Base-by-base conservation (phyloP, 2,888 invertebrate genomes). In the Stegana nigrithorax region DNA sequence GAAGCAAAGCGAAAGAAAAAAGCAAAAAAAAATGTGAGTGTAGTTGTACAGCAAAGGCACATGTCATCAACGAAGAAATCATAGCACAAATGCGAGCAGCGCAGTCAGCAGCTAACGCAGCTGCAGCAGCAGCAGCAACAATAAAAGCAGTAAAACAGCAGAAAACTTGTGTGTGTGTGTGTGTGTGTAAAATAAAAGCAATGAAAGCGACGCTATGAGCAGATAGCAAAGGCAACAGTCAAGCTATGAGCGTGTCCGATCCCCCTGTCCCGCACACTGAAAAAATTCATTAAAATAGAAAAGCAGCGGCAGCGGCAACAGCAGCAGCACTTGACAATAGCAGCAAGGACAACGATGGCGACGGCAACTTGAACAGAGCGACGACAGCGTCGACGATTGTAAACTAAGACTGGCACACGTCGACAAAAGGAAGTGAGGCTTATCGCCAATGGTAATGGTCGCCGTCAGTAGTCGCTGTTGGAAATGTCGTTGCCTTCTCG, bases 41-140 rank as follows among this genome's bases (percentile, higher is more conserved):
- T n/a, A 56, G 55, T 23, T 8, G 14, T 69, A 72, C n/a, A n/a
- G 73, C 71, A 78, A 78, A 78, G 76, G 76, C 76, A 78, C 78
- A 75, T 75, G 78, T 76, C 76, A 75, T 75, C 78, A 72, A 74
- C 74, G 78, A 76, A 78, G 76, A 75, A 74, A 78, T 75, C 78
- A 78, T 62, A 32, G 32, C 36, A 55, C 32, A 47, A 47, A 47
- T 47, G 25, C 71, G 75, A 68, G 66, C 64, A 32, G 45, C 62
- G 65, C 67, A 27, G 47, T 44, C 63, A 56, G 60, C 65, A 67
- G 59, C n/a, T n/a, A n/a, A n/a, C n/a, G 75, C 75, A 72, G 66
- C 68, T 47, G 73, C 76, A 76, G 68, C 66, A 60, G 56, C 64
- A 64, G 66, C 70, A 60, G n/a, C 57, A 23, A 42, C 44, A 29